phyloP scores from a whole-genome alignment of 1,140 invertebrate species.

The Latrodectus geometricus region DNA sequence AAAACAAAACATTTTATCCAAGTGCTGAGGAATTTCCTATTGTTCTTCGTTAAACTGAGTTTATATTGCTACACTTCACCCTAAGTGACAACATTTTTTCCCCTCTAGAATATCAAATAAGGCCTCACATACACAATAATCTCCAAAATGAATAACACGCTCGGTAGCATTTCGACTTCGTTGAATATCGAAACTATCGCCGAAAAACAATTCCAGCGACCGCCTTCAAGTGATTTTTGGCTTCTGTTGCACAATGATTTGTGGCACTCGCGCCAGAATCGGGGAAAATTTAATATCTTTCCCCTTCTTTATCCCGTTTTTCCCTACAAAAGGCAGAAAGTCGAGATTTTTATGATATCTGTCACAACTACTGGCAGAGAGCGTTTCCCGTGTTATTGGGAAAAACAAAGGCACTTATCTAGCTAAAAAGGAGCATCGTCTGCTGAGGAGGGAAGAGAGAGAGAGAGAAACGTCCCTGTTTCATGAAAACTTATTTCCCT shows the following conservation, averaged over 20 bases:
- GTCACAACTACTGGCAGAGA: conserved; percentile 21
- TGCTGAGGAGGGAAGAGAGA: background rate
- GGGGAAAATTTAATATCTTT: conserved; percentile 42
- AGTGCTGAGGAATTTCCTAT: too few species aligned
- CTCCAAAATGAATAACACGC: conserved; percentile 9
- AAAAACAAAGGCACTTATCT: conserved; percentile 34
- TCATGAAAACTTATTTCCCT: background rate
- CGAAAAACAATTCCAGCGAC: conserved; percentile 5
- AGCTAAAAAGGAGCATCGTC: conserved; percentile 35
- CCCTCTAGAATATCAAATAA: conserved; percentile 9
- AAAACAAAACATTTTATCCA: too few species aligned
- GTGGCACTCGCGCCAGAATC: conserved; percentile 17
- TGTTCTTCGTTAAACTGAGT: too few species aligned
- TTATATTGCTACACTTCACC: background rate
- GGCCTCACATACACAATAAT: conserved; percentile 10
- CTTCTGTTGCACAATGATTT: conserved; percentile 43
- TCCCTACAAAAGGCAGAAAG: conserved; percentile 7
- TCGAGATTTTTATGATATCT: conserved; percentile 43
- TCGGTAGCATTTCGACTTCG: background rate
- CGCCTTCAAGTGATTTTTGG: background rate
- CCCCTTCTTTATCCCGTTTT: background rate
- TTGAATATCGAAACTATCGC: background rate
- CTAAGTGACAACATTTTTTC: conserved; percentile 15
- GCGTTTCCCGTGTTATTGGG: conserved; percentile 16
- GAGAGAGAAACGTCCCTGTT: conserved; percentile 3